phyloP scores from a whole-genome alignment of 1,140 invertebrate genomes.

The Ectropis grisescens region DNA sequence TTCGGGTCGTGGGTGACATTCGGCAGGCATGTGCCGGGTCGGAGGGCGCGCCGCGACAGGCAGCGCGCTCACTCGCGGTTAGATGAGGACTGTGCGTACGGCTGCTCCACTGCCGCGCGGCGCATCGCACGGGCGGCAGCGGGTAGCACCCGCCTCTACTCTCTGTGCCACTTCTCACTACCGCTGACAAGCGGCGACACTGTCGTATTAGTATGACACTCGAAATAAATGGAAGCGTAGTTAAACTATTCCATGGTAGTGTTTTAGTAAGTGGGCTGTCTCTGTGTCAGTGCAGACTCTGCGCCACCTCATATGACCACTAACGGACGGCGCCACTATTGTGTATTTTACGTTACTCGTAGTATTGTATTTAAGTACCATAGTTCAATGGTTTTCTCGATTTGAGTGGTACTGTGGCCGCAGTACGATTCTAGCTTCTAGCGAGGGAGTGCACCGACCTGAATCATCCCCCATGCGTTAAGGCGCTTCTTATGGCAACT shows the following conservation, averaged over 20 bases:
- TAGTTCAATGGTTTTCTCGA: too few relatives aligned
- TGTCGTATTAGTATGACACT: too few relatives aligned
- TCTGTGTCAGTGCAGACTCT: too few relatives aligned
- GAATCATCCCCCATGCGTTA: slow-evolving; percentile 40
- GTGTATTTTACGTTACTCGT: too few relatives aligned
- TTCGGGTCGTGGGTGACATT: slow-evolving; percentile 47
- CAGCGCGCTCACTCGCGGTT: slow-evolving; percentile 61
- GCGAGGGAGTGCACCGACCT: slow-evolving; percentile 40
- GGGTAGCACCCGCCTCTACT: background rate
- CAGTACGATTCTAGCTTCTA: slow-evolving; percentile 14
- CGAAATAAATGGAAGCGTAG: too few relatives aligned
- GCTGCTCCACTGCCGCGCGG: slow-evolving; percentile 12
- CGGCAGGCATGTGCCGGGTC: slow-evolving; percentile 48
- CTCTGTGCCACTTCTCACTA: too few relatives aligned
- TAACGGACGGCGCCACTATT: slow-evolving; percentile 2
- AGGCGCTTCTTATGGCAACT: too few relatives aligned
- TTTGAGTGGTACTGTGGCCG: slow-evolving; percentile 19
- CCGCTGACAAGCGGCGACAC: too few relatives aligned
- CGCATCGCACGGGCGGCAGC: slow-evolving; percentile 7
- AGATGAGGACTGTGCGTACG: slow-evolving; percentile 49
- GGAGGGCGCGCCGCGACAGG: slow-evolving; percentile 51
- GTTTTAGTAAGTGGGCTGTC: too few relatives aligned
- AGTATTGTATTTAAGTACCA: too few relatives aligned
- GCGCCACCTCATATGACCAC: too few relatives aligned
- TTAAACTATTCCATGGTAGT: too few relatives aligned